Conservation (phyloP, 2,888 invertebrate species). For the Hirtodrosophila cameraria region DNA sequence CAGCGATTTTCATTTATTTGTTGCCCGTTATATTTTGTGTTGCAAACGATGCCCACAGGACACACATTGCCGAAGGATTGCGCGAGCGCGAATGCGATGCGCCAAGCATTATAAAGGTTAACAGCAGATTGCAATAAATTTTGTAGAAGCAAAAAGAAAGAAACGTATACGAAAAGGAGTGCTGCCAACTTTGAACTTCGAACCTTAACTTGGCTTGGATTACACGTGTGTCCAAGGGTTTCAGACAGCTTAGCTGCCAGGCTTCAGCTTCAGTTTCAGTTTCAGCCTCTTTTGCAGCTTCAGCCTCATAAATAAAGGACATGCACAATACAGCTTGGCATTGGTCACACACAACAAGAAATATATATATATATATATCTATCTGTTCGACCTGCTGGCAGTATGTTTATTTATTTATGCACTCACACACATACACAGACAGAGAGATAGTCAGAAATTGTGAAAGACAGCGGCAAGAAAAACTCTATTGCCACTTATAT, state of each 20-base stretch:
- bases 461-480: constrained; percentile 1
- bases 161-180: constrained; percentile 8
- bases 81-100: constrained; percentile 62
- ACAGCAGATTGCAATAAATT: constrained; percentile 39
- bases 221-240: neutral
- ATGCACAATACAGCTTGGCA: constrained; percentile 7
- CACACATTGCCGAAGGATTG: constrained; percentile 43
- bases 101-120: constrained; percentile 38
- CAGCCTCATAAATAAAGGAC: constrained; percentile 45
- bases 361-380: too few species aligned
- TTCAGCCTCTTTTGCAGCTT: neutral
- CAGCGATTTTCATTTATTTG: constrained; percentile 36
- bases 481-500: constrained; percentile 66
- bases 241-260: too few species aligned
- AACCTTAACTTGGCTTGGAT: constrained; percentile 16
- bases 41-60: constrained; percentile 71
- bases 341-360: constrained; percentile 19
- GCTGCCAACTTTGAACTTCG: constrained; percentile 30
- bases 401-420: constrained; percentile 50
- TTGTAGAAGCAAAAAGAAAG: neutral
- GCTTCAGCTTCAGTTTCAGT: too few species aligned
- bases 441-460: neutral
- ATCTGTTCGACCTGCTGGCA: constrained; percentile 42
- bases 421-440: constrained; percentile 2
- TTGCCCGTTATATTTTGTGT: constrained; percentile 41